Evolutionary conservation across 2,888 invertebrate species (phyloP), one percentile per base, ranked within the genome.

Genomic region (Lymantria dispar): DNA sequence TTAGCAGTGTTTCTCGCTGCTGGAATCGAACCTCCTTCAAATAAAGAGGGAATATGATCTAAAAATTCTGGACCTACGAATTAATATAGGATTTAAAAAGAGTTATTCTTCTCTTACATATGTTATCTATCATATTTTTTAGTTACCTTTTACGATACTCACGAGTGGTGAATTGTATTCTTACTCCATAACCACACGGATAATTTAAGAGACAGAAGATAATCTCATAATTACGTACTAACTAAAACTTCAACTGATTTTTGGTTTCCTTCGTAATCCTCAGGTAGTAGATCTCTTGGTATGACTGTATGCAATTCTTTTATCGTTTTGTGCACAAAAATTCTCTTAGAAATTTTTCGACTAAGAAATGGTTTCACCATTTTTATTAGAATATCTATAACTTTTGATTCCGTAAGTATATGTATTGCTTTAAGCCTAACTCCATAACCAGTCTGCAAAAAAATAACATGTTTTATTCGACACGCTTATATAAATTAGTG

Each of bases 361-460:
- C 58, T 61, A 0, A 66, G 0, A 0, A 60, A 31, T 15, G 59
- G 59, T 36, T 56, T 67, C 7, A 66, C 8, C 11, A 66, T 0
- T 0, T 22, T 37, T 0, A 56, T 31, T 0, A 67, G 40, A 1
- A 47, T 33, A 8, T 63, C 61, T 7, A 63, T 15, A 0, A 59
- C 29, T 48, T 58, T 63, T 0, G 67, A 66, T 22, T 29, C 0
- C 1, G 67, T 55, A 22, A 66, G 15, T 8, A 67, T 3, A 8
- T 59, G 52, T 0, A 66, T 52, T 1, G 39, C 49, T 7, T 54
- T 61, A 1, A 66, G 10, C 43, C 65, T 48, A 8, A 52, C n/a
- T 0, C 49, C 58, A 33, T 63, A 66, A 0, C 63, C 67, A 54
- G 58, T 52, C 65, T 66, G 46, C 50, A 58, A 48, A n/a, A 47